These are phyloP conservation scores for Petrocephalus microphthalmus DNA, from an alignment of 2,113 vertebrate genomes.

Conservation along the genomic window DNA sequence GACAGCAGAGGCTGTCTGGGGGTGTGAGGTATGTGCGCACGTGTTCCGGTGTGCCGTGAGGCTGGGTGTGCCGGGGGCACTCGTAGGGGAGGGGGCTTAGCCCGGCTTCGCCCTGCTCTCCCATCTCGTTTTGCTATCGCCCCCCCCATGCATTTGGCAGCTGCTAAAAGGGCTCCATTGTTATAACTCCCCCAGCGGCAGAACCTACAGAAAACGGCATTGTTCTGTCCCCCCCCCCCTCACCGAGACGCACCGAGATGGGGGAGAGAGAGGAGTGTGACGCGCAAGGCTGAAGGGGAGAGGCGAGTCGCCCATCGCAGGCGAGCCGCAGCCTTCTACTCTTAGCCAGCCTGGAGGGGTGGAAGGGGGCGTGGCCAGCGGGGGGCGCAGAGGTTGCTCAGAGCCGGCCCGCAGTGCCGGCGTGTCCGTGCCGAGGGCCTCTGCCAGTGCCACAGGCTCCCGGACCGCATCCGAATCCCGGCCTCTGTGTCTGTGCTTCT, in stretches of 20 bases:
- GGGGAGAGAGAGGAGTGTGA: not conserved
- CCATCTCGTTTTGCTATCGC: not conserved
- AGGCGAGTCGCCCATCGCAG: too few relatives aligned
- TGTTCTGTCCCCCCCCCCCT: not conserved
- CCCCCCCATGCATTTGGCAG: not conserved
- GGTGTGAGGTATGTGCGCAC: not conserved
- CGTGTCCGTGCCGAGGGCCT: not conserved
- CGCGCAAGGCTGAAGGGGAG: not conserved
- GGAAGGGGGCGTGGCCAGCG: not conserved
- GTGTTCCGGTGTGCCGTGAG: not conserved
- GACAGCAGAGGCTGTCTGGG: not conserved
- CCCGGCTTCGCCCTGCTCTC: not conserved
- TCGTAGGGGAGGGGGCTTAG: not conserved
- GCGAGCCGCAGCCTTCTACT: not conserved
- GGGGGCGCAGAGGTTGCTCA: not conserved
- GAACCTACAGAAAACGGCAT: not conserved
- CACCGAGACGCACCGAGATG: not conserved
- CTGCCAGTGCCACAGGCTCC: not conserved
- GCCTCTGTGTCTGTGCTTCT: not conserved
- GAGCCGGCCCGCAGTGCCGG: not conserved
- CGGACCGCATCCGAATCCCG: not conserved
- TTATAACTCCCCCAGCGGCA: not conserved
- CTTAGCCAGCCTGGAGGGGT: not conserved
- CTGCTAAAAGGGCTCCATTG: not conserved
- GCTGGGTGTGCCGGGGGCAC: not conserved